phyloP scores from a whole-genome alignment of 2,113 vertebrate genomes.

The Zosterops borbonicus region DNA sequence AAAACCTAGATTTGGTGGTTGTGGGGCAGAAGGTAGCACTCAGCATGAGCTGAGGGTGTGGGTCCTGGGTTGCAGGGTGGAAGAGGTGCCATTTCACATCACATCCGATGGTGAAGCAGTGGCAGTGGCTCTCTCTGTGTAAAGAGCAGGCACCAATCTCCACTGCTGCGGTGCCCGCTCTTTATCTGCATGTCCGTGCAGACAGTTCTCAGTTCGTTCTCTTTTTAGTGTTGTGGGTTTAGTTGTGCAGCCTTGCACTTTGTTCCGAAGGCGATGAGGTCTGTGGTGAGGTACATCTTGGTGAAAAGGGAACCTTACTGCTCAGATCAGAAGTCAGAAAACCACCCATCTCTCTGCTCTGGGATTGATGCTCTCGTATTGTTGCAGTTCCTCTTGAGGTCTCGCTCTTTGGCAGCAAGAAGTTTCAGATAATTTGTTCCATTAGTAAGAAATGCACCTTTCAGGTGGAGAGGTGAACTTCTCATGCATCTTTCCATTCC shows the following conservation, averaged over 20 bases:
- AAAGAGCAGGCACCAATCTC: not conserved
- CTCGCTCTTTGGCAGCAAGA: not conserved
- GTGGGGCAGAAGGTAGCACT: not conserved
- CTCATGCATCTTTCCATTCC: not conserved
- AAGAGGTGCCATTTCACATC: not conserved
- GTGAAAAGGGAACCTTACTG: conserved; percentile 39
- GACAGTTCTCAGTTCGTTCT: not conserved
- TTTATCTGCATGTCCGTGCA: not conserved
- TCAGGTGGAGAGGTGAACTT: not conserved
- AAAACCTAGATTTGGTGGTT: not conserved
- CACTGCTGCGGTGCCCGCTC: fast-evolving
- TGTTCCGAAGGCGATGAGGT: not conserved
- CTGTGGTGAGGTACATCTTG: conserved; percentile 2
- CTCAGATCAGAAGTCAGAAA: conserved; percentile 35
- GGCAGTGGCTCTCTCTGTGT: fast-evolving
- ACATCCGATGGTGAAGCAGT: fast-evolving
- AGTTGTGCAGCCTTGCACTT: not conserved
- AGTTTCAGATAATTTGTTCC: not conserved
- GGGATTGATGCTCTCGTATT: not conserved
- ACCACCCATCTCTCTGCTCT: not conserved
- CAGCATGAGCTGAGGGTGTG: not conserved
- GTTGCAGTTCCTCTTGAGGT: not conserved
- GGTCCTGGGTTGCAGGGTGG: not conserved
- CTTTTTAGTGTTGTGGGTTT: not conserved
- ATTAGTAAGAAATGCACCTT: not conserved